A percentile compares a stretch with the other conserved stretches of the same genome.
phyloP scores from a whole-genome alignment of 2,888 invertebrate species.

The Malthinus seriepunctatus region DNA sequence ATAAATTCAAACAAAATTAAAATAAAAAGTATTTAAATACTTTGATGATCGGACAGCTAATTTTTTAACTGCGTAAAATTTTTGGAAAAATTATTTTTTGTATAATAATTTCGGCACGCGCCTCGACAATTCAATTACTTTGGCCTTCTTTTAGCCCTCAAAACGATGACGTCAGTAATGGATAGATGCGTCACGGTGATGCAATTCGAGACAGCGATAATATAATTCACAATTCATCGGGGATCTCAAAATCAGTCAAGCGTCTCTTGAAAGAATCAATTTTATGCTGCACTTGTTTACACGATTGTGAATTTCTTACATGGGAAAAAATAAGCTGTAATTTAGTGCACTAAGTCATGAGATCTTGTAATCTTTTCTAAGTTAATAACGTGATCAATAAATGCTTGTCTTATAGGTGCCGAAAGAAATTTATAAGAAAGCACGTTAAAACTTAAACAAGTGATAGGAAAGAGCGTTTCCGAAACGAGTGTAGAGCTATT shows the following conservation, averaged over 20 bases:
- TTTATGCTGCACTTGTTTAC: constrained; percentile 29
- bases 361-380: no score
- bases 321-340: no score
- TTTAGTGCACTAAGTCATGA: no score
- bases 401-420: no score
- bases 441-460: no score
- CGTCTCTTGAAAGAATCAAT: constrained; percentile 32
- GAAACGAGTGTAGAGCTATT: no score
- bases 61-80: constrained; percentile 36
- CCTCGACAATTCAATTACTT: constrained; percentile 36
- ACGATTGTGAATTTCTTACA: constrained; percentile 9
- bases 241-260: constrained; percentile 34
- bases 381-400: no score
- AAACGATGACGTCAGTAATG: constrained; percentile 43
- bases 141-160: constrained; percentile 27
- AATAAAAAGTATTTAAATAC: not conserved
- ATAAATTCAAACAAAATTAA: constrained; percentile 1
- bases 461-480: no score
- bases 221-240: constrained; percentile 38
- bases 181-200: constrained; percentile 43
- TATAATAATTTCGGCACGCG: constrained; percentile 32
- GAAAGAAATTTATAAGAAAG: no score
- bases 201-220: constrained; percentile 39
- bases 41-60: not conserved
- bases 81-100: no score